Evolutionary conservation across 37 sponge, comb jelly and placozoan species (phyloP).

Genomic region (Diacarnus erythraeanus): DNA sequence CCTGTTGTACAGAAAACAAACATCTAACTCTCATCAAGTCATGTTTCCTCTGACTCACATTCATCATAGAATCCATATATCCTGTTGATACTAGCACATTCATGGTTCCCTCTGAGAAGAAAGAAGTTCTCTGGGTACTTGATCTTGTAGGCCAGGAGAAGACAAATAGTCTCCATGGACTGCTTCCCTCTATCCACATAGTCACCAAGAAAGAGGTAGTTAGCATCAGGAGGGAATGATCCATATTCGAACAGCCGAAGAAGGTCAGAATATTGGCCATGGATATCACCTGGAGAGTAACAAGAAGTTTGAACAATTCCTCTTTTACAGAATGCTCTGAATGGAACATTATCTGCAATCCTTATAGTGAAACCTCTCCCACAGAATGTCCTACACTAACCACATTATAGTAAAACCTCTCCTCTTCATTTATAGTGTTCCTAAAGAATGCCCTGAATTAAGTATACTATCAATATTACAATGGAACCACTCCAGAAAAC

Average conservation of each 20-base stretch:
- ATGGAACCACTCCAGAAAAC: no score
- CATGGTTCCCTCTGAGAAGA: constrained; percentile 97
- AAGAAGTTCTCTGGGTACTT: constrained; percentile 99
- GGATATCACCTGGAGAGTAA: constrained; percentile 89
- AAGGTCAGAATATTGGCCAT: constrained; percentile 96
- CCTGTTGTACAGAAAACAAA: constrained; percentile 41
- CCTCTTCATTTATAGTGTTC: no score
- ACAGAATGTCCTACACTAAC: no score
- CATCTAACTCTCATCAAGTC: no score
- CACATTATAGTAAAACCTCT: no score
- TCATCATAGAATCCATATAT: constrained; percentile 99
- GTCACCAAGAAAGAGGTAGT: constrained; percentile 99
- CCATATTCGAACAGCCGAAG: constrained; percentile 97
- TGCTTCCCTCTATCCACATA: constrained; percentile 99
- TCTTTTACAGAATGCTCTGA: no score
- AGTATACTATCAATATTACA: no score
- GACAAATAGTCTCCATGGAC: constrained; percentile 96
- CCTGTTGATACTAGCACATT: constrained; percentile 98
- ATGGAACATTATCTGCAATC: no score
- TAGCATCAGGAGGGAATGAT: constrained; percentile 94
- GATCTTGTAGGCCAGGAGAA: constrained; percentile 98
- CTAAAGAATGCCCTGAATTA: no score
- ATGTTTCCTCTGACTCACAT: constrained; percentile 82
- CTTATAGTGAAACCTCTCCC: no score
- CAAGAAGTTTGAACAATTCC: no score